Evolutionary conservation across 2,888 invertebrate genomes (phyloP).

Genomic region (Chaetogeoica ovagalla): DNA sequence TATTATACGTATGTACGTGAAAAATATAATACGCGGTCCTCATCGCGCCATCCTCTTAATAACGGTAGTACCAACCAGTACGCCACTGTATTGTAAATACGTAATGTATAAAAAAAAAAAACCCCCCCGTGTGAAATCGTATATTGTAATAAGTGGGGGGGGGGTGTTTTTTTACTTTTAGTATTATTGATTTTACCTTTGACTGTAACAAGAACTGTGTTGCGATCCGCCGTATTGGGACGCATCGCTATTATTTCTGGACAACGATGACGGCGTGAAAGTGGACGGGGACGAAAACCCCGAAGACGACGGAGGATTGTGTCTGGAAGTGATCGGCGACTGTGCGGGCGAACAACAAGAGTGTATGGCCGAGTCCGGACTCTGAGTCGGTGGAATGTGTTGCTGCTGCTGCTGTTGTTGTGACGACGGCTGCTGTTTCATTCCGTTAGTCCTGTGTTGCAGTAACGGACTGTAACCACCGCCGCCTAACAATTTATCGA

Average conservation of each 20-base stretch:
- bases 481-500: constrained; percentile 67
- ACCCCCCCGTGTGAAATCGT: too few species aligned
- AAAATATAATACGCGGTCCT: too few species aligned
- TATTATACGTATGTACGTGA: too few species aligned
- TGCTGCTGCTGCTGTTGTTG: constrained; percentile 44
- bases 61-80: too few species aligned
- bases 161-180: too few species aligned
- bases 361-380: constrained; percentile 87
- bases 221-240: constrained; percentile 83
- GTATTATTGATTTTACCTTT: constrained; percentile 56
- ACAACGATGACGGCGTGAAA: constrained; percentile 76
- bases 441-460: constrained; percentile 36
- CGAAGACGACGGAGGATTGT: constrained; percentile 65
- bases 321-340: constrained; percentile 81
- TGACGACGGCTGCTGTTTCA: constrained; percentile 35
- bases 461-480: constrained; percentile 48
- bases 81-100: too few species aligned
- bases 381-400: constrained; percentile 74
- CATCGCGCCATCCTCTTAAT: too few species aligned
- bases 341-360: constrained; percentile 86
- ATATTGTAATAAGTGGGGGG: too few species aligned
- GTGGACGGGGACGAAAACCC: constrained; percentile 67
- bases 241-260: constrained; percentile 87
- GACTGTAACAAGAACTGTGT: constrained; percentile 58
- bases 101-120: too few species aligned